phyloP scores from a whole-genome alignment of 37 sponge, comb jelly and placozoan genomes.

The Aphrocallistes beatrix region DNA sequence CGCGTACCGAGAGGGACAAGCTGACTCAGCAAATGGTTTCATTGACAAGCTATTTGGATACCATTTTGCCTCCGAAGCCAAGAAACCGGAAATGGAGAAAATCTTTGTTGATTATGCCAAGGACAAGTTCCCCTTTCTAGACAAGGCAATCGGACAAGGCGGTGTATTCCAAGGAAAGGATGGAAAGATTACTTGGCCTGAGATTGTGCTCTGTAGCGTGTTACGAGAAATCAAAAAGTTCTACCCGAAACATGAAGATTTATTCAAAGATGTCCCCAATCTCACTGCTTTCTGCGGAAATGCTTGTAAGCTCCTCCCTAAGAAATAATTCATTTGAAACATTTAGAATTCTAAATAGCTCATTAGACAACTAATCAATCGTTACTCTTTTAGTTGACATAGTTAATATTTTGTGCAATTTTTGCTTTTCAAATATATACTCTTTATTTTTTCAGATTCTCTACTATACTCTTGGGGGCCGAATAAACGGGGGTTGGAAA shows the following conservation, averaged over 20 bases:
- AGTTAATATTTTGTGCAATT: too few relatives aligned
- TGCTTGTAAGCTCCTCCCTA: neutral
- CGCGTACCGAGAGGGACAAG: too few relatives aligned
- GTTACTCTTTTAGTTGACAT: too few relatives aligned
- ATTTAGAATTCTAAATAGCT: too few relatives aligned
- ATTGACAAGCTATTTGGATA: neutral
- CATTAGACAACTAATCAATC: too few relatives aligned
- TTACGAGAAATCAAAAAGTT: neutral
- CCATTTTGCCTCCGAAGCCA: conserved; percentile 22
- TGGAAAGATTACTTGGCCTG: conserved; percentile 1
- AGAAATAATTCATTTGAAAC: too few relatives aligned
- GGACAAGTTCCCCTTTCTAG: conserved; percentile 13
- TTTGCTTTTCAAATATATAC: too few relatives aligned
- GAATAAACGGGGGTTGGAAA: too few relatives aligned
- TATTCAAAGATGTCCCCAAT: neutral
- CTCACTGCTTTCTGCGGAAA: neutral
- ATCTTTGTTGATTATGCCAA: conserved; percentile 14
- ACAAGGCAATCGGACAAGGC: neutral
- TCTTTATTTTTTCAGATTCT: too few relatives aligned
- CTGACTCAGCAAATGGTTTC: conserved; percentile 32
- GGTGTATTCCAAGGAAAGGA: neutral
- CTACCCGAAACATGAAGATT: neutral
- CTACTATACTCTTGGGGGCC: too few relatives aligned
- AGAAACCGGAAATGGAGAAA: conserved; percentile 38
- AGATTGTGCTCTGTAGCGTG: neutral